Base-by-base conservation (phyloP, 1,140 invertebrate species). In the Philotrypesis tridentata region DNA sequence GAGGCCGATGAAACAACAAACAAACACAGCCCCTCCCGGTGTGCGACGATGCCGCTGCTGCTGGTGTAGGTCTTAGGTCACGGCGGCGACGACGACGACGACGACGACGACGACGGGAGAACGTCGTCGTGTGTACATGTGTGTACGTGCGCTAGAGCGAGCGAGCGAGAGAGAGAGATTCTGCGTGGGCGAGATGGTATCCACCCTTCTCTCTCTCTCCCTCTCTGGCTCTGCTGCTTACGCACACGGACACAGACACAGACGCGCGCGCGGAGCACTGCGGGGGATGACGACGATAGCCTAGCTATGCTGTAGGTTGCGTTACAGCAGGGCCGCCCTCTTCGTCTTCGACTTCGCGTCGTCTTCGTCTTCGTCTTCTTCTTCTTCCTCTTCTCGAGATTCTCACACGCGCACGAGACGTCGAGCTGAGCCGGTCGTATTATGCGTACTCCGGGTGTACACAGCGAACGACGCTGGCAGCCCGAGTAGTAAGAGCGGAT, bases 161-260 rank as follows among this genome's bases (percentile, higher is more conserved):
- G 67, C 21, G 43, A 68, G n/a, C 23, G 27, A 71, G 43, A 67
- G 67, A n/a, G 67, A 61, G 27, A 71, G 55, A 61, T 60, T 23
- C 14, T 11, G 71, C 25, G 71, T 63, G 40, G 61, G 78, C 65
- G 80, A 80, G 71, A 79, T 70, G 65, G 81, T 85, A 83, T 81
- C 83, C 84, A 84, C 84, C 81, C 83, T 85, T 83, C 73, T 75
- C 72, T 67, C 31, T 76, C 73, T 76, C 60, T 60, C 27, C 2
- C 37, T 23, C 40, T 55, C 21, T n/a, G 17, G 5, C 21, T 55
- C 17, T 55, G 48, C 48, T 55, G 48, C 48, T 55, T 55, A 17
- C 48, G 48, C 21, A 55, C 5, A 55, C 48, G 21, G 48, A 55
- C 48, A n/a, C 48, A 55, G 17, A 55, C 48, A 55, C 48, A 68